Conservation (phyloP, 2,113 vertebrate genomes). For the Gila orcuttii region DNA sequence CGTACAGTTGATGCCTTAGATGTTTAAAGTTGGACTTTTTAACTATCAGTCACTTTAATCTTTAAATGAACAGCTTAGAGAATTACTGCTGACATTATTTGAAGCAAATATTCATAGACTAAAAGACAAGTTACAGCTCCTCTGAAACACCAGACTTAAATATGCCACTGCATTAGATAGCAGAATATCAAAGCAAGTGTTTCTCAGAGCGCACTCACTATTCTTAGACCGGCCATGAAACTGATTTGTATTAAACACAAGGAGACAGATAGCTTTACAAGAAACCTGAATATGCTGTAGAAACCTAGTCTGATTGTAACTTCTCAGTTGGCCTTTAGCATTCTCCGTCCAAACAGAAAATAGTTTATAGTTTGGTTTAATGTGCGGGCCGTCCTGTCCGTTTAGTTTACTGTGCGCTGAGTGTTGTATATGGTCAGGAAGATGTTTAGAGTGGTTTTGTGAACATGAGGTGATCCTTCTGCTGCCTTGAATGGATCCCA, state of each 20-base stretch:
- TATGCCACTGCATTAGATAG: neutral
- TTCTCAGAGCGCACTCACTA: neutral
- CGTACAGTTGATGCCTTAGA: neutral
- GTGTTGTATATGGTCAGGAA: neutral
- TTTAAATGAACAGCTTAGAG: neutral
- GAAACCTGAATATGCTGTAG: neutral
- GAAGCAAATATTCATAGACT: neutral
- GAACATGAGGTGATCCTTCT: constrained; percentile 8
- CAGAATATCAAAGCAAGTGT: constrained; percentile 4
- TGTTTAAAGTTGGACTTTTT: neutral
- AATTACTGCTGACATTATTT: neutral
- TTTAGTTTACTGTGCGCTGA: neutral
- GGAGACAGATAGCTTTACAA: neutral
- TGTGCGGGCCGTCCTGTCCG: neutral
- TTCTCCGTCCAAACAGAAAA: neutral
- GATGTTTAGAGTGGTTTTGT: constrained; percentile 9
- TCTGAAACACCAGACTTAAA: neutral
- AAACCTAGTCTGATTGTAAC: neutral
- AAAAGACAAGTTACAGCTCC: neutral
- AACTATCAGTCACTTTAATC: neutral
- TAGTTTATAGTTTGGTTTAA: neutral
- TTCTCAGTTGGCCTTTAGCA: neutral
- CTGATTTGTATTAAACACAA: neutral
- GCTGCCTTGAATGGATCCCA: neutral
- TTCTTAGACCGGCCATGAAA: neutral